These are phyloP conservation scores for Leptodactylus fuscus DNA, from an alignment of 2,113 vertebrate species.

Conservation along the genomic window DNA sequence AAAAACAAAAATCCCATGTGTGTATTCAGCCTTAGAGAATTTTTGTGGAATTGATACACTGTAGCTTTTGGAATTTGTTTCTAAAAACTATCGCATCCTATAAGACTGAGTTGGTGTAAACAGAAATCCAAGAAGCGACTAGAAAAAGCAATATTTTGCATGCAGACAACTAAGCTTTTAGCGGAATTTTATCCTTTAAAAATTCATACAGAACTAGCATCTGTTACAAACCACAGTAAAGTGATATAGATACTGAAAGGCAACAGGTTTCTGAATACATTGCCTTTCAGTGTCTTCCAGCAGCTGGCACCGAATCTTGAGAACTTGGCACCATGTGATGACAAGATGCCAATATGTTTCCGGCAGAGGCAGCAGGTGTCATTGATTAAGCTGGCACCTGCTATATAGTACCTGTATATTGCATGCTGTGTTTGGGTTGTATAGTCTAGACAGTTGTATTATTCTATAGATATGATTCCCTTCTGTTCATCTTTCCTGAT, in stretches of 20 bases:
- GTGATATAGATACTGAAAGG: neutral
- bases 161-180: neutral
- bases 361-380: neutral
- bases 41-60: too few species aligned
- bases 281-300: neutral
- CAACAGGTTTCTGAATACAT: neutral
- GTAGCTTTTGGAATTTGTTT: too few species aligned
- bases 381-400: neutral
- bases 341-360: slow-evolving; percentile 1
- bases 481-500: neutral
- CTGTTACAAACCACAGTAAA: neutral
- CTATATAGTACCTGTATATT: too few species aligned
- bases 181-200: neutral
- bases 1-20: too few species aligned
- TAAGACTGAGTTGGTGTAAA: neutral
- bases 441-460: neutral
- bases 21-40: too few species aligned
- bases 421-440: neutral
- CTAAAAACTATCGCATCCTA: too few species aligned
- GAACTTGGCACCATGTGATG: neutral
- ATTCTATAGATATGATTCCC: neutral
- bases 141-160: neutral
- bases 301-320: too few species aligned
- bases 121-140: too few species aligned
- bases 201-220: neutral